Conservation (phyloP, 2,888 invertebrate genomes). For the Teleogryllus oceanicus region DNA sequence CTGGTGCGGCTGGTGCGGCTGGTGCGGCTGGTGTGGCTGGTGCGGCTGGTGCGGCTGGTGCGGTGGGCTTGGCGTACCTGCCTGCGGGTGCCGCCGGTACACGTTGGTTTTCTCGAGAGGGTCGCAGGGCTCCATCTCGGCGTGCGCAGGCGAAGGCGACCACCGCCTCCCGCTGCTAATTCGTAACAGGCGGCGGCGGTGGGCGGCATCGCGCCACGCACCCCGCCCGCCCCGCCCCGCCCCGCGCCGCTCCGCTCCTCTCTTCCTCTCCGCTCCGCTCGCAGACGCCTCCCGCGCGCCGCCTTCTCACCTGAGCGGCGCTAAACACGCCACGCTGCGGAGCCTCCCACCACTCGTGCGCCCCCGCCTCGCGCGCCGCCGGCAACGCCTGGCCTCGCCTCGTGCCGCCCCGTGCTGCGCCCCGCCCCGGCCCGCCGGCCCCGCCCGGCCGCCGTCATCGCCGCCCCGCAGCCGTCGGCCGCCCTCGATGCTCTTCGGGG, state of each 20-base stretch:
- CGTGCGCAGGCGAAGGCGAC: not conserved
- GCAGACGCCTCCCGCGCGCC: constrained; percentile 18
- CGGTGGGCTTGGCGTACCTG: constrained; percentile 29
- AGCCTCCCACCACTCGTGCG: too few relatives aligned
- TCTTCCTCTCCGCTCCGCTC: constrained; percentile 19
- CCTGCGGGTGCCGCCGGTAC: constrained; percentile 33
- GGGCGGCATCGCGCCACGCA: not conserved
- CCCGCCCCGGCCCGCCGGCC: too few relatives aligned
- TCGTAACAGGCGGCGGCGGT: not conserved
- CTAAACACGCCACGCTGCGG: not conserved
- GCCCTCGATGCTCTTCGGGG: too few relatives aligned
- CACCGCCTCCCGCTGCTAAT: constrained; percentile 11
- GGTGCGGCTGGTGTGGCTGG: not conserved
- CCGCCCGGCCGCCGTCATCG: too few relatives aligned
- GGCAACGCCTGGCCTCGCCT: too few relatives aligned
- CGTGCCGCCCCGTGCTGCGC: too few relatives aligned
- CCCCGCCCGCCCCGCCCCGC: not conserved
- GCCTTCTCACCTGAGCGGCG: constrained; percentile 18
- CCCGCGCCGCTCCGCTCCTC: not conserved
- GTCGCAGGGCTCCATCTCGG: constrained; percentile 33
- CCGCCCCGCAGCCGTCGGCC: too few relatives aligned
- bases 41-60: not conserved
- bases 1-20: not conserved
- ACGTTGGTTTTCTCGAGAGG: constrained; percentile 33
- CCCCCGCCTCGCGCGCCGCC: too few relatives aligned